Evolutionary conservation across 2,797 vertebrate species (phyloP), one percentile per base, ranked within the genome.

Genomic region (Ataeniobius toweri): DNA sequence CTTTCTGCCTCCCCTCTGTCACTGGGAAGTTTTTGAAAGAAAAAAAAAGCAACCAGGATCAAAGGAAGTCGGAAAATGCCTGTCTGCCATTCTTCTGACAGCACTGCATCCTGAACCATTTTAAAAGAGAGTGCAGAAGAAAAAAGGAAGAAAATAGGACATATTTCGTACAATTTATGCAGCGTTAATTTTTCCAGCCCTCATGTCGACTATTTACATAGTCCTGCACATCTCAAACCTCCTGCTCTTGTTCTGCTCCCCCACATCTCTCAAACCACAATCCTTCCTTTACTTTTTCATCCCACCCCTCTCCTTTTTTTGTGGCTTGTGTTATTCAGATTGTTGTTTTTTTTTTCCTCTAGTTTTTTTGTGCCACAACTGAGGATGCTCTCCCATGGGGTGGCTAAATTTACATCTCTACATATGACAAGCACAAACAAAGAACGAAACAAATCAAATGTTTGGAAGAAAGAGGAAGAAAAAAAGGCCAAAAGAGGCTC

Each of bases 401-500:
- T 89, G 90, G 89, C 91, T 93, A 93, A 93, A 94, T 95, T 94
- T 93, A 93, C 92, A 94, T 94, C 88, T 93, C 91, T 90, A 88
- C 91, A 89, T 91, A 94, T 91, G 91, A 95, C 93, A 94, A 93
- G 94, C 90, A 93, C 92, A 94, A 93, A 95, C 91, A 94, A 93
- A 93, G 91, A 89, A 91, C 89, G 79, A 94, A 93, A 92, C 91
- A 93, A 91, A 94, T 93, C 92, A 94, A 88, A 94, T 83, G 83
- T 80, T 81, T 87, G 86, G 75, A 77, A 73, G 78, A 78, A 81
- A 82, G 80, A 84, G 75, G 76, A 68, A 71, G 26, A 46, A 59
- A 82, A 75, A 51, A 80, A 67, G 58, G 81, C 48, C 72, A 78
- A 84, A 76, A 81, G 74, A 78, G 71, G 73, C 71, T 69, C 50